Base-by-base conservation (phyloP, 2,797 vertebrate species). In the Sebastes itinus region DNA sequence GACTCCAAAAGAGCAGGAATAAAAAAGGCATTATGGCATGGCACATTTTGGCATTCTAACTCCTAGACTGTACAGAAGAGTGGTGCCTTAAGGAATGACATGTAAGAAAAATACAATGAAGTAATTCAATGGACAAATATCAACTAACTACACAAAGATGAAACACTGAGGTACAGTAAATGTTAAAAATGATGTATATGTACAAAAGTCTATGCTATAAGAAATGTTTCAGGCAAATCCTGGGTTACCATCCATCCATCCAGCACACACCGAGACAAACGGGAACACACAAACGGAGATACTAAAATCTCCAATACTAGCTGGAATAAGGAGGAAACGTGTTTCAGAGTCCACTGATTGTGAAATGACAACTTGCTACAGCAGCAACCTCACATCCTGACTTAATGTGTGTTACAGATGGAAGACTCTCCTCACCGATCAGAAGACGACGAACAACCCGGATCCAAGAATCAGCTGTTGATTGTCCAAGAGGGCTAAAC, bases 21-120 rank as follows among this genome's bases (percentile, higher is more conserved):
- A 67, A 87, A 88, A 93, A 92, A 94, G 92, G 93, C 91, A 89
- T 93, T 91, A 94, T 94, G 94, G 94, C 92, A 94, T 89, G 92
- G 92, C 93, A 94, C 91, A 75, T 83, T 94, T 95, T 94, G 95
- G 94, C 92, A 93, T 92, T 89, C 70, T 72, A 85, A 89, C 89
- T 91, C 90, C 76, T 71, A 58, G 42, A 70, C 68, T 78, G 52
- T 55, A 77, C 33, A 86, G 72, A 81, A 85, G 74, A 78, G 60
- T 27, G 68, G 70, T 81, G 83, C 87, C 91, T 82, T 58, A n/a
- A 87, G 69, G 78, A 89, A 82, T 59, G 62, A 84, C 65, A 88
- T 74, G 49, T 87, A 70, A 64, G 77, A 74, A 87, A 85, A 72
- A 72, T 77, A 86, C 46, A 64, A 73, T 75, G 35, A 64, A 20